Conservation (phyloP, 2,888 invertebrate genomes). For the Emmelina monodactyla region DNA sequence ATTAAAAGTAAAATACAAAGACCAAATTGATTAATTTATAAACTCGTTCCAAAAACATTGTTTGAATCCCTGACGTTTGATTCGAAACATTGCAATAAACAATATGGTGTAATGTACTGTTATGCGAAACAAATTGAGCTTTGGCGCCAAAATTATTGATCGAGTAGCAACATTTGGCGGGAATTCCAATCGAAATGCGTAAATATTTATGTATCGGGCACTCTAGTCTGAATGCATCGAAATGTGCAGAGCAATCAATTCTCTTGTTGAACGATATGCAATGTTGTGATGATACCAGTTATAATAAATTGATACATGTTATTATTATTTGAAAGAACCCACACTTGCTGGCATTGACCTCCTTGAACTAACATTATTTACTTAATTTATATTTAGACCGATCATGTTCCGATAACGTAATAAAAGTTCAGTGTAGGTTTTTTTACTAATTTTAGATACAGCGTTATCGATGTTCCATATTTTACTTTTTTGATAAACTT, state of each 20-base stretch:
- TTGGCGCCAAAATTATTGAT: constrained; percentile 48
- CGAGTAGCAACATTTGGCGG: constrained; percentile 37
- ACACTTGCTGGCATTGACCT: background rate
- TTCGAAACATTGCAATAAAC: too few species aligned
- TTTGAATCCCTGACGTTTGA: too few species aligned
- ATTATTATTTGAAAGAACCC: background rate
- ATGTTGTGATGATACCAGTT: background rate
- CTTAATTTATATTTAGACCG: background rate
- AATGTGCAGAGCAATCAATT: background rate
- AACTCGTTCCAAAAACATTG: too few species aligned
- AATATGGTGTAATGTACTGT: too few species aligned
- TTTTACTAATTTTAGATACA: background rate
- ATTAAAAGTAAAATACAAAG: too few species aligned
- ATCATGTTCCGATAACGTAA: background rate
- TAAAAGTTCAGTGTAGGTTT: background rate
- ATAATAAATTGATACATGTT: background rate
- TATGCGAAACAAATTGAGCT: constrained; percentile 30
- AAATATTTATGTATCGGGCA: constrained; percentile 40
- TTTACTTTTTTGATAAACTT: too few species aligned
- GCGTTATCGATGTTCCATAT: too few species aligned
- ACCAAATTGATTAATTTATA: too few species aligned
- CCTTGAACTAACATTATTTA: background rate
- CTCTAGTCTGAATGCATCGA: background rate
- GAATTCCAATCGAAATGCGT: constrained; percentile 27
- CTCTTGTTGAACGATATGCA: background rate